Conservation (phyloP, 2,113 vertebrate species). For the Castor canadensis region DNA sequence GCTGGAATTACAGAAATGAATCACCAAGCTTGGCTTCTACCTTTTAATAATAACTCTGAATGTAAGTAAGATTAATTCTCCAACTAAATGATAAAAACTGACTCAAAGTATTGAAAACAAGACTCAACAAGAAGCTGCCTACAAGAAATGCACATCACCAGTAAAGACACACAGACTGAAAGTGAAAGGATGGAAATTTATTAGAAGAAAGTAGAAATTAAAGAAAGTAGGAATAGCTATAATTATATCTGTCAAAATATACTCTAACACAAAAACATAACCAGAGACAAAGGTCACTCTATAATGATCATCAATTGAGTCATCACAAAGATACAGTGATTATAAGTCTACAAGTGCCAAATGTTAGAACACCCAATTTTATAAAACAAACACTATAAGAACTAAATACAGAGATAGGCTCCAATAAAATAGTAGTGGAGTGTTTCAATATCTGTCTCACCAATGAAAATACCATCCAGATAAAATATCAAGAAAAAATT, state of each 20-base stretch:
- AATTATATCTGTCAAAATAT: not conserved
- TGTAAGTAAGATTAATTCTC: not conserved
- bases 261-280: not conserved
- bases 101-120: not conserved
- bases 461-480: not conserved
- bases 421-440: not conserved
- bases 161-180: no score
- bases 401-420: not conserved
- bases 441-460: not conserved
- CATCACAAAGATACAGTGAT: not conserved
- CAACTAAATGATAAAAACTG: not conserved
- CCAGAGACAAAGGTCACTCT: not conserved
- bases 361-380: not conserved
- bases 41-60: not conserved
- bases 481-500: not conserved
- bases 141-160: not conserved
- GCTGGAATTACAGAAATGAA: no score
- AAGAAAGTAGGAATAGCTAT: not conserved
- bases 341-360: not conserved
- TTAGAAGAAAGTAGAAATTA: not conserved
- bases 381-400: not conserved
- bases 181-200: no score
- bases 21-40: no score
- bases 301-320: not conserved
- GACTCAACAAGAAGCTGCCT: not conserved